Evolutionary conservation across 2,888 invertebrate species (phyloP), one percentile per base, ranked within the genome.

Genomic region (Calameuta filiformis): DNA sequence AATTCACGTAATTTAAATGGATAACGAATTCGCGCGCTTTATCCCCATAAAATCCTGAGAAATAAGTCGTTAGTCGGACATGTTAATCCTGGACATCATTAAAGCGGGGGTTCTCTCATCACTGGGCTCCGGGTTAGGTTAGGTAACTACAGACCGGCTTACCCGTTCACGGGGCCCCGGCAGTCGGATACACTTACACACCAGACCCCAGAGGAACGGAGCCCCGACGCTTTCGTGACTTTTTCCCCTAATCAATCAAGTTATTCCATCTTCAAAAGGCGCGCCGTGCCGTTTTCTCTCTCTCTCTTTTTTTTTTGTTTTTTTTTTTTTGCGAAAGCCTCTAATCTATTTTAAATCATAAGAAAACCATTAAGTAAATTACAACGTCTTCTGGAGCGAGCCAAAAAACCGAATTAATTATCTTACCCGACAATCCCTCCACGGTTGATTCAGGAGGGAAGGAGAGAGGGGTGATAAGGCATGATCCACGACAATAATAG

Each of bases 31-130:
- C 56, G 56, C 56, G 56, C 56, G 56, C 56, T 56, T 56, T 56
- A 56, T 56, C 56, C 23, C 56, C 23, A 56, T 56, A 23, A 56
- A 56, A 56, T 56, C 56, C 56, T 23, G 33, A 78, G 80, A 73
- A 76, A 83, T 78, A 82, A 81, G 84, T 86, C 85, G 84, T 87
- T 85, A 87, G 84, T 83, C 82, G 80, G 85, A 86, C 84, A 86
- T 85, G 85, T 84, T 86, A 87, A 87, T 87, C 85, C 83, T 75
- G 79, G 83, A 83, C 84, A 86, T 85, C 85, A 85, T 85, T 86
- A 84, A 83, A 83, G 79, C 78, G 77, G 76, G 79, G 76, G 79
- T 77, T 76, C 56, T 56, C 56, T 56, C 56, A 56, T 56, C 56
- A 56, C 56, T 56, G 56, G 56, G 12, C 23, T 56, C 9, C 23